Conservation (phyloP, 2,888 invertebrate genomes). For the Cryptocephalus primarius region DNA sequence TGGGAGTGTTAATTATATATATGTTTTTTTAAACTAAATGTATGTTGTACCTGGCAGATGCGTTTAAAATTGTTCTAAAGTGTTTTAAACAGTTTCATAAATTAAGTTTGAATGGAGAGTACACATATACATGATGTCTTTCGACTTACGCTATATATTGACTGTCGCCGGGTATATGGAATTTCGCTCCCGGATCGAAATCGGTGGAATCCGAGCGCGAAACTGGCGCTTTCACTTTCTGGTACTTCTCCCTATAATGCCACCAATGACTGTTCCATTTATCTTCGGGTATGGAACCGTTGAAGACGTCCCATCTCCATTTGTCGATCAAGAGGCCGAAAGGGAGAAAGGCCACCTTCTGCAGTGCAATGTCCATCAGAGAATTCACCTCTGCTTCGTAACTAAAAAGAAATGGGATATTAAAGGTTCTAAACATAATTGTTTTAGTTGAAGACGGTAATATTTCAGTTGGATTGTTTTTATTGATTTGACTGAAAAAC, state of each 20-base stretch:
- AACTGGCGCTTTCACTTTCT: constrained; percentile 37
- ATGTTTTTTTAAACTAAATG: no score
- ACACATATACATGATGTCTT: background rate
- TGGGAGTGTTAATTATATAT: no score
- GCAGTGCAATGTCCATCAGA: constrained; percentile 39
- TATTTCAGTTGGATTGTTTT: no score
- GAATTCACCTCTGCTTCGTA: constrained; percentile 38
- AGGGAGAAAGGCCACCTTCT: constrained; percentile 45
- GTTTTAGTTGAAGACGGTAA: no score
- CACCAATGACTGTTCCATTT: constrained; percentile 40
- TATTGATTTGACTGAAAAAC: no score
- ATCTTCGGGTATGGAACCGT: constrained; percentile 32
- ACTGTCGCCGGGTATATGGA: constrained; percentile 36
- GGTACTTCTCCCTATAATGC: constrained; percentile 34
- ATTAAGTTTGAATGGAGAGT: background rate
- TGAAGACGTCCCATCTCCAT: constrained; percentile 50
- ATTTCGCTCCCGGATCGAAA: constrained; percentile 41
- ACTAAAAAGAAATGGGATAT: constrained; percentile 1
- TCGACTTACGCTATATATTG: constrained; percentile 35
- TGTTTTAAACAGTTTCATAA: no score
- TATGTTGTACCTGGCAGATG: no score
- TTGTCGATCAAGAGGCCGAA: constrained; percentile 45
- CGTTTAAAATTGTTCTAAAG: no score
- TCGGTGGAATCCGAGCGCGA: constrained; percentile 33
- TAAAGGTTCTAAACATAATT: no score